phyloP scores from a whole-genome alignment of 2,888 invertebrate species.

The Meiosimyza platycephala region DNA sequence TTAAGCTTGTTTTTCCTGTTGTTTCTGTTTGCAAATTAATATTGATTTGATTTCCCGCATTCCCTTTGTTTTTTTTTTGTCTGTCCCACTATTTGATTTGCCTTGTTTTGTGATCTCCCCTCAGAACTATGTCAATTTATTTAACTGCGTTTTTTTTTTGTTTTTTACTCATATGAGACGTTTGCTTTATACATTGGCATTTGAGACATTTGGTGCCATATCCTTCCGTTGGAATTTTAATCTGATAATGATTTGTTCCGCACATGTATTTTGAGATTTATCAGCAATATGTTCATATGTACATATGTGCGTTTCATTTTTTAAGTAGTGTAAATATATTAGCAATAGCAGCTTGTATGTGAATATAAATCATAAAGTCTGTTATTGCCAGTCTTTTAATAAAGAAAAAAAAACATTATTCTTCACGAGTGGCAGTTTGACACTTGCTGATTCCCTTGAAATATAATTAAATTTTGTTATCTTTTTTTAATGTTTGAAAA shows the following conservation, averaged over 20 bases:
- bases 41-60: slow-evolving; percentile 49
- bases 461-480: too few species aligned
- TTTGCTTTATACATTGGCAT: slow-evolving; percentile 8
- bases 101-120: background rate
- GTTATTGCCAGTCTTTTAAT: too few species aligned
- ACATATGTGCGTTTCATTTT: too few species aligned
- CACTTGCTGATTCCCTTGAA: too few species aligned
- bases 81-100: slow-evolving; percentile 3
- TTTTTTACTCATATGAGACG: too few species aligned
- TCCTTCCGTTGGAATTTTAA: slow-evolving; percentile 47
- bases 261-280: background rate
- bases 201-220: slow-evolving; percentile 36
- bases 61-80: slow-evolving; percentile 27
- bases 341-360: too few species aligned
- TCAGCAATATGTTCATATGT: too few species aligned
- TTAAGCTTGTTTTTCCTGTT: slow-evolving; percentile 25
- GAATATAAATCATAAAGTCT: too few species aligned
- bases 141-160: background rate
- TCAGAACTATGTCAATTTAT: slow-evolving; percentile 17
- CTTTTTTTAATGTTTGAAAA: too few species aligned
- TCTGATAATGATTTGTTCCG: slow-evolving; percentile 45
- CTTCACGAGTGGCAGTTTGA: too few species aligned
- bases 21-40: slow-evolving; percentile 48
- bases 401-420: too few species aligned
- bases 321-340: too few species aligned